phyloP scores from a whole-genome alignment of 2,113 vertebrate genomes.

The Oryzias celebensis region DNA sequence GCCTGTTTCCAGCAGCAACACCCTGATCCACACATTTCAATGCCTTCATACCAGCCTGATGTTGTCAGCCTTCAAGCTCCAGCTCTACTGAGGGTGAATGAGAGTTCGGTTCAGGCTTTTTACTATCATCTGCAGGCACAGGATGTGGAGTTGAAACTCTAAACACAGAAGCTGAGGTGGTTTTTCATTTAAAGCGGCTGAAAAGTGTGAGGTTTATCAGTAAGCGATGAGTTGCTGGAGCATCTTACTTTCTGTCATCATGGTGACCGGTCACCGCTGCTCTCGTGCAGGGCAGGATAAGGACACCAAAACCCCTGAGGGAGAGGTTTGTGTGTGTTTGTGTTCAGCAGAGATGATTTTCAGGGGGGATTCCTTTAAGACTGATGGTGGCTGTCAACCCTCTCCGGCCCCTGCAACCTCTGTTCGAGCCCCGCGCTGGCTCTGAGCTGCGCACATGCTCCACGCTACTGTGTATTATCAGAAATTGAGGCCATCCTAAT shows the following conservation, averaged over 20 bases:
- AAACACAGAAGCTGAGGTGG: neutral
- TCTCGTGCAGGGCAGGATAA: constrained; percentile 51
- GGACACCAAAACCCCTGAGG: constrained; percentile 56
- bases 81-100: no score
- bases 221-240: neutral
- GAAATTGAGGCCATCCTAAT: constrained; percentile 56
- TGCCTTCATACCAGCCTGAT: neutral
- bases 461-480: constrained; percentile 49
- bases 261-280: constrained; percentile 43
- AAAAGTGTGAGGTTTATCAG: neutral
- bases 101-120: no score
- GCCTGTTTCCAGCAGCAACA: constrained; percentile 14
- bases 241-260: constrained; percentile 49
- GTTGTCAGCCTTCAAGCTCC: neutral
- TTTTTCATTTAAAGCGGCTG: neutral
- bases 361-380: constrained; percentile 40
- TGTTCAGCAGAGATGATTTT: constrained; percentile 14
- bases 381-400: constrained; percentile 64
- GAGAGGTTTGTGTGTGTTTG: constrained; percentile 14
- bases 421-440: constrained; percentile 29
- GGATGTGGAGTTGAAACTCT: neutral
- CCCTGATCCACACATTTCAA: neutral
- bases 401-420: constrained; percentile 36
- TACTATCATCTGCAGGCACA: rapidly evolving
- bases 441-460: constrained; percentile 17